Conservation (phyloP, 2,797 vertebrate species). For the Rhinogobio ventralis region DNA sequence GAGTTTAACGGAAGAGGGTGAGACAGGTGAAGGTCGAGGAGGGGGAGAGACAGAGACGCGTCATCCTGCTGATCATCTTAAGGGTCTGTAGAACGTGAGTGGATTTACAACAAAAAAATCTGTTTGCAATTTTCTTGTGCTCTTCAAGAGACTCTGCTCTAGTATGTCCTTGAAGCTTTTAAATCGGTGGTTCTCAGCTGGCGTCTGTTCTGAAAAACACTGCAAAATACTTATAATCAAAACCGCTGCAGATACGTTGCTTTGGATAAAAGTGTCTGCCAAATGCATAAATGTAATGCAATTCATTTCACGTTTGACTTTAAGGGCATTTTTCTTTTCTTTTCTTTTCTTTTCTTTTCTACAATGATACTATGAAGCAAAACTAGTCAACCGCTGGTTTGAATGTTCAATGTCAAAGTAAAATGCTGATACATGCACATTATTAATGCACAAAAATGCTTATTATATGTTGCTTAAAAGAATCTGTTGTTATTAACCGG, state of each 20-base stretch:
- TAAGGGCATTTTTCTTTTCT: neutral
- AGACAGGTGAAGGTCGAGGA: slow-evolving; percentile 55
- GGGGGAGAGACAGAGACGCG: slow-evolving; percentile 46
- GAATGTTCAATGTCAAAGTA: too few relatives aligned
- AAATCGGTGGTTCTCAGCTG: neutral
- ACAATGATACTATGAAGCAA: neutral
- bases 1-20: slow-evolving; percentile 37
- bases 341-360: too few relatives aligned
- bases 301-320: neutral
- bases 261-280: neutral
- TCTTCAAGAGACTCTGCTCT: neutral
- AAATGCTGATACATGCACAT: too few relatives aligned
- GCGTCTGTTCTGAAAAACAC: neutral
- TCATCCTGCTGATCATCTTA: slow-evolving; percentile 42
- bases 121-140: neutral
- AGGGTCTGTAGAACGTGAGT: slow-evolving; percentile 72
- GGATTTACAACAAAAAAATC: slow-evolving; percentile 9
- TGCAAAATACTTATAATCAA: neutral
- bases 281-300: neutral
- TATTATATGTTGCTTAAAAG: too few relatives aligned
- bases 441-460: too few relatives aligned
- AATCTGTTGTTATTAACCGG: neutral
- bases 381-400: too few relatives aligned
- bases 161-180: neutral
- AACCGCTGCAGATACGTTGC: neutral